Conservation (phyloP, 2,888 invertebrate genomes). For the Acanthacorydalis orientalis region DNA sequence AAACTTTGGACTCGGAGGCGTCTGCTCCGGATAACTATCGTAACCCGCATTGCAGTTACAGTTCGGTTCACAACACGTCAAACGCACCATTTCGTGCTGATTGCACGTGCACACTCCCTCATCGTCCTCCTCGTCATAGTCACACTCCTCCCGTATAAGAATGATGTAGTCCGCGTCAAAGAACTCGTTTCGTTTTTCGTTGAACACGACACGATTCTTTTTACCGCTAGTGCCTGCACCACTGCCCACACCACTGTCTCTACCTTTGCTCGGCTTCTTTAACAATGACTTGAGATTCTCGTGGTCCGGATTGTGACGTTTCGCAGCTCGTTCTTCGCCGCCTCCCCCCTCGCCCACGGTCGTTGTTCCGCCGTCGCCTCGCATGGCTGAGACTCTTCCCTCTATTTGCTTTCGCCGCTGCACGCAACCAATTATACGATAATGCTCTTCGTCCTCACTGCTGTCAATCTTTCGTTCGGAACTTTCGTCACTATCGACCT, state of each 20-base stretch:
- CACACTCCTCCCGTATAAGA: slow-evolving; percentile 74
- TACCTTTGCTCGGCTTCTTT: slow-evolving; percentile 54
- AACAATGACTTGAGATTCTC: slow-evolving; percentile 54
- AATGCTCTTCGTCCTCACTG: slow-evolving; percentile 6
- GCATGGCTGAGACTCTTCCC: slow-evolving; percentile 23
- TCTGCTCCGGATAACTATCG: slow-evolving; percentile 16
- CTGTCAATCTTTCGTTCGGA: background rate
- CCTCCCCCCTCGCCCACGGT: slow-evolving; percentile 20
- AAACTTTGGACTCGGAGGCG: slow-evolving; percentile 38
- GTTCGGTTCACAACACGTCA: slow-evolving; percentile 49
- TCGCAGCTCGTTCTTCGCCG: slow-evolving; percentile 27
- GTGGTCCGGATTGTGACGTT: slow-evolving; percentile 39
- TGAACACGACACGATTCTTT: slow-evolving; percentile 69
- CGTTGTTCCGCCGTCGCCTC: slow-evolving; percentile 26
- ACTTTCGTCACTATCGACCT: slow-evolving; percentile 13
- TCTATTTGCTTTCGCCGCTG: background rate
- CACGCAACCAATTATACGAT: background rate
- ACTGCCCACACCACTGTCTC: slow-evolving; percentile 22
- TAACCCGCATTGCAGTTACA: slow-evolving; percentile 28
- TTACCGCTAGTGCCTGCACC: background rate
- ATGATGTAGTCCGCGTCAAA: slow-evolving; percentile 88
- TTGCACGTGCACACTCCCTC: slow-evolving; percentile 54
- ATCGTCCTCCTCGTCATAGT: slow-evolving; percentile 64
- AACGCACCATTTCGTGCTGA: slow-evolving; percentile 45
- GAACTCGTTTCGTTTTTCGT: slow-evolving; percentile 78